Conservation (phyloP, 2,888 invertebrate species). For the Heliconius cydno region DNA sequence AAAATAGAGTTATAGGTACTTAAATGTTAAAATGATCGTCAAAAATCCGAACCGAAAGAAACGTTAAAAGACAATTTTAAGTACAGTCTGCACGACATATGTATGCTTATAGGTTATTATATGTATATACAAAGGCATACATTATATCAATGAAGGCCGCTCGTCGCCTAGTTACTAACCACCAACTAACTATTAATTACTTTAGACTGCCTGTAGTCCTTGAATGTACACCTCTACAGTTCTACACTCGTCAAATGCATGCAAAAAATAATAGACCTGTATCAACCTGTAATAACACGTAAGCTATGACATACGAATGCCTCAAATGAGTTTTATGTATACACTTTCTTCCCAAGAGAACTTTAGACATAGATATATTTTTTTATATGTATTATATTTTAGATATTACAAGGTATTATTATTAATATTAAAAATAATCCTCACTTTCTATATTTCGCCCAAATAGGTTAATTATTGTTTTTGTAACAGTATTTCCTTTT, state of each 20-base stretch:
- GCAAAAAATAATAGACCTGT: not conserved
- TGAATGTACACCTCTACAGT: not conserved
- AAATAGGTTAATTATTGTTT: too few species aligned
- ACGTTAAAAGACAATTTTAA: not conserved
- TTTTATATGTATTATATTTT: too few species aligned
- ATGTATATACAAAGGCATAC: not conserved
- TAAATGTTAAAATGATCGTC: too few species aligned
- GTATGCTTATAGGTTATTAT: not conserved
- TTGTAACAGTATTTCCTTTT: too few species aligned
- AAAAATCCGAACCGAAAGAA: not conserved
- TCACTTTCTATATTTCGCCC: too few species aligned
- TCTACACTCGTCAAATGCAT: not conserved
- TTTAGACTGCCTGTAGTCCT: conserved; percentile 14
- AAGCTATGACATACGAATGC: not conserved
- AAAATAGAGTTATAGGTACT: too few species aligned
- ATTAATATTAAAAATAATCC: too few species aligned
- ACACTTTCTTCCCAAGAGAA: not conserved
- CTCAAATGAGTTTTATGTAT: not conserved
- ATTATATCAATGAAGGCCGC: conserved; percentile 31
- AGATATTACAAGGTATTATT: too few species aligned
- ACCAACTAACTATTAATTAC: conserved; percentile 40
- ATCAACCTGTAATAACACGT: not conserved
- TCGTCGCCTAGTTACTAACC: conserved; percentile 41
- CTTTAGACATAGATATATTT: not conserved
- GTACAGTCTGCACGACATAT: not conserved